Conservation (phyloP, 2,113 vertebrate genomes). For the Mirounga angustirostris region DNA sequence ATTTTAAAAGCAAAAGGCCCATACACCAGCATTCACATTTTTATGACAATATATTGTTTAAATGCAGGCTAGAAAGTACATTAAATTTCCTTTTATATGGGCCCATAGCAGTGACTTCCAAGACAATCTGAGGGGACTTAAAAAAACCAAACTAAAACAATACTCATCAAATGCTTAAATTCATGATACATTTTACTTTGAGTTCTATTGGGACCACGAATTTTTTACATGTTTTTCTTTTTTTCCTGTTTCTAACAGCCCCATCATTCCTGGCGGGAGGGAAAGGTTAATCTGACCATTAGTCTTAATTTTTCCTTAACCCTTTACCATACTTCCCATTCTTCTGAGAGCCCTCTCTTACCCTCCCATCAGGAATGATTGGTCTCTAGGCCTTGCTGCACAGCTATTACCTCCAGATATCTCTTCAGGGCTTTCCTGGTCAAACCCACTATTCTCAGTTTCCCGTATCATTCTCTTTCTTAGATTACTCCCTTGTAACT, state of each 20-base stretch:
- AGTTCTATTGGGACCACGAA: not conserved
- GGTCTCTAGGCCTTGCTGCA: not conserved
- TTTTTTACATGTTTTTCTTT: not conserved
- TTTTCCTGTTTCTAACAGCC: constrained; percentile 10
- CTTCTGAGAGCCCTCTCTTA: constrained; percentile 7
- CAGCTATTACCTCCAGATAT: not conserved
- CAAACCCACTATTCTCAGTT: constrained; percentile 4
- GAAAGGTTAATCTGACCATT: not conserved
- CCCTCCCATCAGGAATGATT: not conserved
- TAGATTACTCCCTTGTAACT: constrained; percentile 34
- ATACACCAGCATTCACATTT: not conserved
- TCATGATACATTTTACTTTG: constrained; percentile 10
- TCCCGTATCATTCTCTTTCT: constrained; percentile 21
- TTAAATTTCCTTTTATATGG: constrained; percentile 28
- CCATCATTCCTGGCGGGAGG: not conserved
- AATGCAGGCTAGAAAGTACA: not conserved
- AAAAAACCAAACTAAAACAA: not conserved
- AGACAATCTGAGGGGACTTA: not conserved
- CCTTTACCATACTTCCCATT: not conserved
- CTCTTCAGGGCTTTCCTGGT: constrained; percentile 5
- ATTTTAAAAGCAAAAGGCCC: constrained; percentile 37
- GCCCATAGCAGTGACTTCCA: not conserved
- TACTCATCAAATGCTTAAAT: not conserved
- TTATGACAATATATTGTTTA: not conserved
- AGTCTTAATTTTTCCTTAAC: constrained; percentile 31